phyloP scores from a whole-genome alignment of 2,797 vertebrate species.

The Lacerta agilis region DNA sequence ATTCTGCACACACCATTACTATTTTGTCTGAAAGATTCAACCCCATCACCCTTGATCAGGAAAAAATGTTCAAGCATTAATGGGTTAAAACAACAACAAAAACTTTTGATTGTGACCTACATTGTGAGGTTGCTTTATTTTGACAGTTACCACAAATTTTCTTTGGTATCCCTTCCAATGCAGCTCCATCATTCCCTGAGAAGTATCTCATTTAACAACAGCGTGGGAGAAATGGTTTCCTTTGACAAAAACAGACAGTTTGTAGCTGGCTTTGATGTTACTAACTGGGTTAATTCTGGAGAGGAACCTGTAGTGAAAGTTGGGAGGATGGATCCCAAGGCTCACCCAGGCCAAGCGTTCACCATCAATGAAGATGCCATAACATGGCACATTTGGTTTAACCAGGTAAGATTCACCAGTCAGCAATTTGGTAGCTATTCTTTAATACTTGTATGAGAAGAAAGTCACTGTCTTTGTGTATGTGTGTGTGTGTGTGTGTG shows the following conservation, averaged over 20 bases:
- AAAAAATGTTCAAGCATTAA: too few species aligned
- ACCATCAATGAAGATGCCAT: not conserved
- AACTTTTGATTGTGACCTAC: too few species aligned
- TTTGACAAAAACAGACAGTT: not conserved
- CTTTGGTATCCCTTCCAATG: not conserved
- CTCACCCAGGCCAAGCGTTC: not conserved
- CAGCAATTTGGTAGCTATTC: not conserved
- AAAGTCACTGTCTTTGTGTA: too few species aligned
- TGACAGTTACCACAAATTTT: too few species aligned
- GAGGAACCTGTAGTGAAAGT: not conserved
- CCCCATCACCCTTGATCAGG: too few species aligned
- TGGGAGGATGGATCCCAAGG: not conserved
- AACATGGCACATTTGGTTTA: not conserved
- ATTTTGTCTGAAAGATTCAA: too few species aligned
- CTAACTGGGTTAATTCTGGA: too few species aligned
- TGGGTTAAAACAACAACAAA: too few species aligned
- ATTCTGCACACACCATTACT: too few species aligned
- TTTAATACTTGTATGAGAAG: too few species aligned
- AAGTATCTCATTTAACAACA: slow-evolving; percentile 9
- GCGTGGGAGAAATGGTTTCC: not conserved
- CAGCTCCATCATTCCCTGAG: not conserved
- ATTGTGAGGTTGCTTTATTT: too few species aligned
- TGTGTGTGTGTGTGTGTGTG: too few species aligned
- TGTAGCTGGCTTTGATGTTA: not conserved
- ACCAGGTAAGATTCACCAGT: not conserved